Evolutionary conservation across 2,113 vertebrate species (phyloP).

Genomic region (Centrocercus urophasianus): DNA sequence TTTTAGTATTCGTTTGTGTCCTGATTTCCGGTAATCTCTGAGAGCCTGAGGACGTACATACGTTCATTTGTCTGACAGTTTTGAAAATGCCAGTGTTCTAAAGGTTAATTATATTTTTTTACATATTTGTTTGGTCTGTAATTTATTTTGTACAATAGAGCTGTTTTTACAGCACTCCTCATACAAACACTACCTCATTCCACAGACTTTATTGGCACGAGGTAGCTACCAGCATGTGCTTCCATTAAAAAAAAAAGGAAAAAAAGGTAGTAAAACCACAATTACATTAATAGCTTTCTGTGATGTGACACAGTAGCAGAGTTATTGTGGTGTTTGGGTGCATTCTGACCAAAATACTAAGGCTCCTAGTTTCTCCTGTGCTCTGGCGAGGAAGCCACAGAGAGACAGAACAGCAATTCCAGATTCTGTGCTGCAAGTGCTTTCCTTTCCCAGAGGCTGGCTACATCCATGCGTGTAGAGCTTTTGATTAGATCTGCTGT

Average conservation of each 20-base stretch:
- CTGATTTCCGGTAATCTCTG: conserved; percentile 47
- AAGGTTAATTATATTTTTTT: conserved; percentile 53
- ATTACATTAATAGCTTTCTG: background rate
- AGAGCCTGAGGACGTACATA: conserved; percentile 22
- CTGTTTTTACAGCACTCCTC: conserved; percentile 30
- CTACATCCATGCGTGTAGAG: conserved; percentile 63
- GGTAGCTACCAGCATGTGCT: background rate
- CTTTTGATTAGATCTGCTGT: conserved; percentile 81
- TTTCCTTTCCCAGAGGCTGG: conserved; percentile 70
- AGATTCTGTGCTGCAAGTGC: conserved; percentile 34
- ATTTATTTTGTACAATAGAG: conserved; percentile 41
- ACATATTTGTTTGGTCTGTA: conserved; percentile 22
- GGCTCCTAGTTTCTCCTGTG: conserved; percentile 12
- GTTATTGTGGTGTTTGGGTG: background rate
- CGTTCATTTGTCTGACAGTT: conserved; percentile 38
- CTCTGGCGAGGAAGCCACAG: background rate
- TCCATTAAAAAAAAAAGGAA: background rate
- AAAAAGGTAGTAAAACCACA: background rate
- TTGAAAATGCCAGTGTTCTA: conserved; percentile 52
- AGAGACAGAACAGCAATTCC: conserved; percentile 60
- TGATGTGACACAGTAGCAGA: background rate
- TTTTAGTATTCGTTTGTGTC: conserved; percentile 31
- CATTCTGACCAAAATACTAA: background rate
- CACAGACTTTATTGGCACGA: background rate
- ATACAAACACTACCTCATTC: background rate